Conservation (phyloP, 2,113 vertebrate genomes). For the Phyllostomus hastatus region DNA sequence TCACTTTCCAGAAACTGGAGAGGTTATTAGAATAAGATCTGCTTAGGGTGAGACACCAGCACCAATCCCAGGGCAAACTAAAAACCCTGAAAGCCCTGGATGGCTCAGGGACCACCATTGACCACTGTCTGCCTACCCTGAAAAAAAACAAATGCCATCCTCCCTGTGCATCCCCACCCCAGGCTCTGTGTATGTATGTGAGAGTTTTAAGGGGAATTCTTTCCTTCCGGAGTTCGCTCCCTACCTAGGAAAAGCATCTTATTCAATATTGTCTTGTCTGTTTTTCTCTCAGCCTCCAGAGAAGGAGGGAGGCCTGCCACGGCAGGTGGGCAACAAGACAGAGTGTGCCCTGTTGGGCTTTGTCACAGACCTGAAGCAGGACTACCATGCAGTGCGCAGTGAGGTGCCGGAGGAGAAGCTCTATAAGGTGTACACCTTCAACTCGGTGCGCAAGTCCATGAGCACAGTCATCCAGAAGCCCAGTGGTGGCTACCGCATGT, state of each 20-base stretch:
- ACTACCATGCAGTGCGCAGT: slow-evolving; percentile 92
- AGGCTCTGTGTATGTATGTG: fast-evolving
- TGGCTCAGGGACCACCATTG: neutral
- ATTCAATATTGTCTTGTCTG: fast-evolving
- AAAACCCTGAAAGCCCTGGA: neutral
- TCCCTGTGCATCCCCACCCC: too few relatives aligned
- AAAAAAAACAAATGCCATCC: neutral
- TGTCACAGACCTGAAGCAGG: slow-evolving; percentile 91
- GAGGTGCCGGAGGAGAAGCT: slow-evolving; percentile 96
- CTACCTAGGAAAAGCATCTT: neutral
- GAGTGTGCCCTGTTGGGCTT: slow-evolving; percentile 94
- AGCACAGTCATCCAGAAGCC: slow-evolving; percentile 92
- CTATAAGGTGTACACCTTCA: slow-evolving; percentile 98
- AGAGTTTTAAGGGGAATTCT: too few relatives aligned
- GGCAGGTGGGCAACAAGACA: slow-evolving; percentile 97
- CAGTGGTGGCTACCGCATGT: slow-evolving; percentile 91
- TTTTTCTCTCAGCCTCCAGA: slow-evolving; percentile 87
- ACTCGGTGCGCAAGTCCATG: slow-evolving; percentile 97
- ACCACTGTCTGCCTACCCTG: neutral
- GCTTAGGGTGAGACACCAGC: neutral
- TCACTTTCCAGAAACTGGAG: neutral
- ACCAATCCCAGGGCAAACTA: neutral
- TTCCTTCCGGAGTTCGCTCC: neutral
- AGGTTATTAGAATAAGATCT: neutral
- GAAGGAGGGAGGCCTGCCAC: slow-evolving; percentile 94